Evolutionary conservation across 2,888 invertebrate genomes (phyloP).

Genomic region (Coremacera marginata): DNA sequence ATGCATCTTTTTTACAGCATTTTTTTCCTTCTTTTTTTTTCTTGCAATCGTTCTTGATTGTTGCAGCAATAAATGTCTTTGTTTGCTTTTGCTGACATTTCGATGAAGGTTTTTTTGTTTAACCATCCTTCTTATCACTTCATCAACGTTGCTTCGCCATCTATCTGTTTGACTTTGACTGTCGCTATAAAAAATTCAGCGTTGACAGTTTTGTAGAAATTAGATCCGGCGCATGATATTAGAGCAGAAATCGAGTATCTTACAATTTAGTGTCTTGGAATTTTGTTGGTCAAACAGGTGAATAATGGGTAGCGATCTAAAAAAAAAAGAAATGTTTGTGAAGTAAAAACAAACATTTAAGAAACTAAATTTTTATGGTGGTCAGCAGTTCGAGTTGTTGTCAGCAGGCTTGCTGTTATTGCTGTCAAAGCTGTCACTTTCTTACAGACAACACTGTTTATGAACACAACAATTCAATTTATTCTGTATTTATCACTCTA

Average conservation of each 20-base stretch:
- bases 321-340: background rate
- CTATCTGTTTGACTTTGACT: conserved; percentile 1
- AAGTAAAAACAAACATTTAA: background rate
- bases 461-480: conserved; percentile 9
- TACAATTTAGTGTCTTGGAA: background rate
- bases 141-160: background rate
- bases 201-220: conserved; percentile 30
- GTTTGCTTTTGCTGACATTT: conserved; percentile 46
- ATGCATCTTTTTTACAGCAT: background rate
- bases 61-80: conserved; percentile 58
- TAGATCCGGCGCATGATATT: conserved; percentile 17
- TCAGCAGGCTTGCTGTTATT: background rate
- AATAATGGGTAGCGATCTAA: background rate
- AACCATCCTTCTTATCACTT: background rate
- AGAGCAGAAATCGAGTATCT: too few species aligned
- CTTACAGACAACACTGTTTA: conserved; percentile 8
- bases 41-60: background rate
- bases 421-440: conserved; percentile 1
- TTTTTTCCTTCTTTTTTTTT: background rate
- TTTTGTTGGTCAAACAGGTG: background rate
- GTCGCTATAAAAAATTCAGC: background rate
- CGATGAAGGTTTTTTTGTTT: conserved; percentile 12
- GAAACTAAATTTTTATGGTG: background rate
- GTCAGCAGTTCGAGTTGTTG: background rate
- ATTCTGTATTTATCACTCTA: background rate